These are phyloP conservation scores for Andrena minutula DNA, from an alignment of 2,888 invertebrate genomes.

Conservation along the genomic window DNA sequence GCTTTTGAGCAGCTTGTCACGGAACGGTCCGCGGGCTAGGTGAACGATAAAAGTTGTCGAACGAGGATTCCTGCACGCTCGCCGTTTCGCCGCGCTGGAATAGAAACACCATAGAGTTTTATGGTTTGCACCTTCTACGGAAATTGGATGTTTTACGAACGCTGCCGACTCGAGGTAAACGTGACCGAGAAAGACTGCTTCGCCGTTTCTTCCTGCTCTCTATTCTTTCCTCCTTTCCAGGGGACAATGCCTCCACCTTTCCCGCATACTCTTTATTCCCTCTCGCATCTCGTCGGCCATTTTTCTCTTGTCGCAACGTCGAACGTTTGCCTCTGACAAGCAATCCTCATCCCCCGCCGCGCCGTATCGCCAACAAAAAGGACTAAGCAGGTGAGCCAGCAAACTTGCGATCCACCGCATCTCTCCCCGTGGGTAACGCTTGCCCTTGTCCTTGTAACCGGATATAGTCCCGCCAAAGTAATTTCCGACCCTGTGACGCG, in stretches of 20 bases:
- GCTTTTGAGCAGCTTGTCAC: conserved; percentile 29
- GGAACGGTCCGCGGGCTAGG: conserved; percentile 28
- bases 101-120: conserved; percentile 65
- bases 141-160: conserved; percentile 73
- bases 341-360: conserved; percentile 30
- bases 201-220: not conserved
- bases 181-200: conserved; percentile 50
- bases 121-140: conserved; percentile 62
- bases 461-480: conserved; percentile 32
- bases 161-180: conserved; percentile 46
- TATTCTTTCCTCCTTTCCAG: not conserved
- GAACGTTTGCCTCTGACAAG: conserved; percentile 65
- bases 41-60: conserved; percentile 42
- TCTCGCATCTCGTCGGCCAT: conserved; percentile 23
- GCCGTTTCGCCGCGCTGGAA: conserved; percentile 51
- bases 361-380: conserved; percentile 2
- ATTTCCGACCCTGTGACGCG: conserved; percentile 38
- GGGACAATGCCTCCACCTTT: not conserved
- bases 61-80: conserved; percentile 17
- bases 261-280: conserved; percentile 12
- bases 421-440: not conserved
- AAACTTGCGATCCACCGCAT: conserved; percentile 12
- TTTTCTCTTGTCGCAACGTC: conserved; percentile 43
- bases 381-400: not conserved
- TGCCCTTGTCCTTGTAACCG: conserved; percentile 18